phyloP scores from a whole-genome alignment of 2,797 vertebrate genomes.

The Cetoscarus ocellatus region DNA sequence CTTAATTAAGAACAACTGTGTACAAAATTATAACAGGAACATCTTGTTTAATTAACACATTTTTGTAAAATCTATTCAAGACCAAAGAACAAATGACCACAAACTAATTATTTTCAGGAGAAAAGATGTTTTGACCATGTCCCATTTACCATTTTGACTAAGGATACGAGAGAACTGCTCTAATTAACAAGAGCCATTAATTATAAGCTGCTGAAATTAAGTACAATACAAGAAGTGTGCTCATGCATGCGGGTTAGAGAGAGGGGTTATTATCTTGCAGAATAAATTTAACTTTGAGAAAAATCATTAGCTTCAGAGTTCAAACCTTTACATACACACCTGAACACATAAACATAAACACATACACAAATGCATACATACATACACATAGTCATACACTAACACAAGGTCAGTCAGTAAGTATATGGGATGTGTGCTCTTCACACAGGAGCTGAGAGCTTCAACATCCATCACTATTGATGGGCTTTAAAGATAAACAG shows the following conservation, averaged over 20 bases:
- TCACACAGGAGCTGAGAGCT: background rate
- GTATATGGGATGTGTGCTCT: conserved; percentile 19
- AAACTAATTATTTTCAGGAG: conserved; percentile 15
- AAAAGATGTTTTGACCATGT: conserved; percentile 20
- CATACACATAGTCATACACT: conserved; percentile 10
- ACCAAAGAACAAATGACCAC: conserved; percentile 6
- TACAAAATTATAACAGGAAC: background rate
- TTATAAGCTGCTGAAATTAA: conserved; percentile 19
- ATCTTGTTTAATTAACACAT: conserved; percentile 18
- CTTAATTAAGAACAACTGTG: background rate
- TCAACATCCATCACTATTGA: no score
- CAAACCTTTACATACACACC: background rate
- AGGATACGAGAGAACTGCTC: conserved; percentile 7
- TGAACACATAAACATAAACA: conserved; percentile 2
- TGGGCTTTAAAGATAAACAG: no score
- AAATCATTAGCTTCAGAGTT: conserved; percentile 44
- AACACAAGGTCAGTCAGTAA: conserved; percentile 3
- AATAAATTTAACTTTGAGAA: conserved; percentile 24
- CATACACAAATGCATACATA: conserved; percentile 10
- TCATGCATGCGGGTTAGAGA: background rate
- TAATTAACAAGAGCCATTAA: conserved; percentile 25
- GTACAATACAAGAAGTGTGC: background rate
- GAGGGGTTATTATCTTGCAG: conserved; percentile 4
- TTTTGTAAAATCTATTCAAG: background rate
- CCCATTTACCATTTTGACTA: conserved; percentile 27